Base-by-base conservation (phyloP, 2,113 vertebrate species). In the Phylloscopus trochiloides region DNA sequence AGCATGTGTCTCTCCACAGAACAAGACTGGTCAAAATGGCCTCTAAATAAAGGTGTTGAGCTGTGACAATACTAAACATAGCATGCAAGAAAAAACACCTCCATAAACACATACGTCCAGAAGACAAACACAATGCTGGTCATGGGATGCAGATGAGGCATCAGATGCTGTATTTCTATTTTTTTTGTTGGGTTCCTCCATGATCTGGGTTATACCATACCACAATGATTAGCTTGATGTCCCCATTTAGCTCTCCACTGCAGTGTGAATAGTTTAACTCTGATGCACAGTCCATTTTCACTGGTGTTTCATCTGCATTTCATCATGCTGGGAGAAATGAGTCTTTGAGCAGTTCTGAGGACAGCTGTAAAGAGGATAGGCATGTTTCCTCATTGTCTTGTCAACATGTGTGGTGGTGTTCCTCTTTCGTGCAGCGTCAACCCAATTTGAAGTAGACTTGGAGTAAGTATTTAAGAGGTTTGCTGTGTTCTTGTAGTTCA, bases 231-330 rank as follows among this genome's bases (percentile, higher is more conserved):
- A 95, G 45, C 32, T 79, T 83, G 43, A 58, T 32, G 40, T 81
- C 82, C 48, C 75, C 72, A 81, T 96, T 96, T 97, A 96, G 92
- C 75, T 92, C 79, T 82, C 65, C 82, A 77, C 32, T 34, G 88
- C 63, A 61, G 82, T 91, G 91, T 92, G 92, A 95, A 93, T 96
- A 94, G 20, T 84, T 97, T 22, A 92, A 28, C 26, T 31, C 34
- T 96, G 93, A 96, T 83, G 34, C 68, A 88, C 17, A 47, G 61
- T 76, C 65, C 18, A 0, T 94, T 95, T 95, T 92, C 50, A 58
- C 59, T 55, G 32, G 24, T 81, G 75, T 88, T 88, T 94, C 78
- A 57, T 90, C 81, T 86, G 5, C 22, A 9, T 92, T 95, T 96
- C 90, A 72, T 90, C 87, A 86, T 50, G 26, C 57, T 90, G 51